Evolutionary conservation across 2,888 invertebrate genomes (phyloP), one percentile per base, ranked within the genome.

Genomic region (Tachina lurida): DNA sequence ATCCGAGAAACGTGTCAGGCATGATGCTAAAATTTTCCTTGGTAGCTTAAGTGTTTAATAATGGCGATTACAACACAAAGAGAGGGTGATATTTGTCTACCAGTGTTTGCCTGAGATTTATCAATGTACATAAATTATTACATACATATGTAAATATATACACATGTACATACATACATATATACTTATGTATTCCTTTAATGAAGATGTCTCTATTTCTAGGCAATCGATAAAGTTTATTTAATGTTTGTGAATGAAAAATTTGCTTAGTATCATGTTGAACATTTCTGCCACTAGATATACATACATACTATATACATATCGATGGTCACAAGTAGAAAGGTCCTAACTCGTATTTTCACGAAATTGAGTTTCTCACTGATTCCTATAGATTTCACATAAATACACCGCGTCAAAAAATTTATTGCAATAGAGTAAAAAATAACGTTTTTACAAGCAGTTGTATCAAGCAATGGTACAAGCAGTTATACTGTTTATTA

Each of bases 11-110:
- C 83, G 83, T 83, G 83, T 41, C 83, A 73, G 65, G 67, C 73
- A 54, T 54, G 41, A 73, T 77, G 77, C 65, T 73, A 52, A 78
- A 83, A 78, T 83, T 83, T 67, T 77, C 17, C 60, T 77, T 78
- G 77, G 77, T 67, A 83, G 83, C 77, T 83, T 78, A 83, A 83
- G 83, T 83, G 83, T 83, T 77, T 83, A 77, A 73, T 77, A 83
- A 77, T 73, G 60, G 73, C 67, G 65, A 77, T 83, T 83, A 83
- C 65, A 73, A 52, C 65, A 56, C 70, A 56, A 41, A 10, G 15
- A 39, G 54, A 62, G 54, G 31, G 31, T 52, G 68, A 39, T 70
- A 13, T 12, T 56, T 65, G 52, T 73, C 45, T 73, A 17, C 41
- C 15, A 22, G 17, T 54, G 17, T 52, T 31, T 62, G 49, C 3